Base-by-base conservation (phyloP, 2,797 vertebrate genomes). In the Cossypha dichroa region DNA sequence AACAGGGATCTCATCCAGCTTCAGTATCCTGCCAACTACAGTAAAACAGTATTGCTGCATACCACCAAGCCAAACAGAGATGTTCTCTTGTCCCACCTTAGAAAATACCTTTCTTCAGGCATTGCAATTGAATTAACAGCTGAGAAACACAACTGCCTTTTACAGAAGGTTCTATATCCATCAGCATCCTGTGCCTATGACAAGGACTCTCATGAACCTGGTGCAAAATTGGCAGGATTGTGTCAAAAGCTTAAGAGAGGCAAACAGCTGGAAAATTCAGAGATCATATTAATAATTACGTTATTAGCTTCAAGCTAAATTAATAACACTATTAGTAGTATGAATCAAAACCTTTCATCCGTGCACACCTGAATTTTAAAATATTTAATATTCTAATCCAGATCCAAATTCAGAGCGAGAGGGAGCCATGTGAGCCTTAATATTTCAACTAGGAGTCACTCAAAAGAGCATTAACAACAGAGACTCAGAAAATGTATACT, bases 311-410 rank as follows among this genome's bases (percentile, higher is more conserved):
- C 63, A 70, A 85, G 63, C n/a, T 86, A 86, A 88, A 93, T 94
- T 59, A 91, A 85, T 94, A 89, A 69, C 46, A 56, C 52, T 69
- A 46, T 92, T 88, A 76, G 69, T 25, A 93, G 48, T 69, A 67
- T 48, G 55, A 94, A 94, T 69, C 16, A 75, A 94, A 94, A 70
- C 18, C 79, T 90, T 90, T 85, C 76, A 88, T 88, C 74, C 10
- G 19, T 38, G 26, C 56, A 73, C 59, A 93, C 33, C 48, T 84
- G 88, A 93, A 81, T 63, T 74, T 64, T 21, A 25, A 78, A 74
- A 25, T 63, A 43, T 43, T 96, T 94, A 90, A 86, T 73, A 94
- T 94, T 94, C 85, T 54, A 48, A 84, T 84, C 38, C 49, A 93
- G 73, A 80, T 72, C 43, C 73, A 94, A 88, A 86, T 55, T 90